A percentile compares a stretch with the other conserved stretches of the same genome.
phyloP scores from a whole-genome alignment of 2,797 vertebrate genomes.

The Champsocephalus gunnari region DNA sequence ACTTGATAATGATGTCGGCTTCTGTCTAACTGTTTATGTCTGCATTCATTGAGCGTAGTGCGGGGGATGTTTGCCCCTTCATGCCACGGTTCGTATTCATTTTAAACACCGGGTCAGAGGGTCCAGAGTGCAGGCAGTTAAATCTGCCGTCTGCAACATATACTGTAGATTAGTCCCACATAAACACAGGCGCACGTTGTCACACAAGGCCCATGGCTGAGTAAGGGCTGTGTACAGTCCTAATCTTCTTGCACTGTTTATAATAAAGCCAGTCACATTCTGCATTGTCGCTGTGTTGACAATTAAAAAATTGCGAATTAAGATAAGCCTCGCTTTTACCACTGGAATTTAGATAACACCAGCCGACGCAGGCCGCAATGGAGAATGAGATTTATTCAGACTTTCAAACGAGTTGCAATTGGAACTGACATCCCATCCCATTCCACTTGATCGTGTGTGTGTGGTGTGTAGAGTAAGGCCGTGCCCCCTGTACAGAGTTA shows the following conservation, averaged over 20 bases:
- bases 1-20: constrained; percentile 14
- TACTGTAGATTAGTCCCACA: constrained; percentile 68
- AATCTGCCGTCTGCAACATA: constrained; percentile 57
- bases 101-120: constrained; percentile 49
- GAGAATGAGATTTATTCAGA: constrained; percentile 73
- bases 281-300: constrained; percentile 57
- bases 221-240: constrained; percentile 56
- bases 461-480: constrained; percentile 72
- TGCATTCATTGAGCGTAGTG: background rate
- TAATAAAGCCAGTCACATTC: constrained; percentile 68
- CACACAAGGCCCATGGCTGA: constrained; percentile 54
- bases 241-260: constrained; percentile 66
- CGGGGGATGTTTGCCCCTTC: constrained; percentile 31
- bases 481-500: constrained; percentile 82
- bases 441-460: constrained; percentile 77
- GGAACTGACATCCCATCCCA: constrained; percentile 75
- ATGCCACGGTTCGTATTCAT: constrained; percentile 2
- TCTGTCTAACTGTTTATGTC: constrained; percentile 27
- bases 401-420: constrained; percentile 68
- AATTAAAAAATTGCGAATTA: constrained; percentile 67
- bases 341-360: constrained; percentile 70
- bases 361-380: constrained; percentile 48
- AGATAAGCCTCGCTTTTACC: constrained; percentile 68
- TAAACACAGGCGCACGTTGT: constrained; percentile 69
- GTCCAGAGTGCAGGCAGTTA: constrained; percentile 65